These are phyloP conservation scores for Disparrhopalites patrizii DNA, from an alignment of 2,888 invertebrate species.

Conservation along the genomic window DNA sequence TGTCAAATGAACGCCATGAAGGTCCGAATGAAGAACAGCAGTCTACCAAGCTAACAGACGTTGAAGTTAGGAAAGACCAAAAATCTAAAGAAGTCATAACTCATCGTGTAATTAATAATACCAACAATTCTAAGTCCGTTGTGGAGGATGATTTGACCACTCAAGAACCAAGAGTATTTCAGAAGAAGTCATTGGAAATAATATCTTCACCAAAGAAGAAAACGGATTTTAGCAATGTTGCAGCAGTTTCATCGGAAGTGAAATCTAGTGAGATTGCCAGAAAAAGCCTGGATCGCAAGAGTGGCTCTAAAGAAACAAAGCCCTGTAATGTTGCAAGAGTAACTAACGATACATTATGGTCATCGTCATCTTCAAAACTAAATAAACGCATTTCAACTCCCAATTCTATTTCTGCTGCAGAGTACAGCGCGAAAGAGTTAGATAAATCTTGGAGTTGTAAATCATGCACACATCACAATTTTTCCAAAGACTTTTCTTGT, in stretches of 20 bases:
- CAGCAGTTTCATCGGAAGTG: no score
- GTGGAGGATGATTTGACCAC: no score
- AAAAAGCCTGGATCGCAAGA: no score
- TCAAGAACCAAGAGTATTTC: no score
- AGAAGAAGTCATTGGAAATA: neutral
- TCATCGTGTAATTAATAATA: neutral
- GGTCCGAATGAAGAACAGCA: neutral
- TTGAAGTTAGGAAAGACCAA: neutral
- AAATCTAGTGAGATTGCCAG: no score
- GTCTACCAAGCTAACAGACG: neutral
- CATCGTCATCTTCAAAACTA: neutral
- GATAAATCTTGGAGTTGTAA: conserved; percentile 15
- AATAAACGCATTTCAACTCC: neutral
- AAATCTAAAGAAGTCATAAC: no score
- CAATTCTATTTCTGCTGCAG: neutral
- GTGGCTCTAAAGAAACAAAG: neutral
- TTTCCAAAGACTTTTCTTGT: conserved; percentile 18
- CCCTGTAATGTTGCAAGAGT: neutral
- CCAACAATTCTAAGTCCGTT: neutral
- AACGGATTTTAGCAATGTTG: neutral
- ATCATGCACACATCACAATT: conserved; percentile 19
- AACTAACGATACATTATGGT: neutral
- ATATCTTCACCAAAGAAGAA: neutral
- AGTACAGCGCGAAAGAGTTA: neutral
- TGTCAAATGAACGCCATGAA: conserved; percentile 1